Percentiles rank a stretch among this genome's conserved stretches.
Evolutionary conservation across 2,888 invertebrate species (phyloP).

Genomic region (Agrilus biguttatus): DNA sequence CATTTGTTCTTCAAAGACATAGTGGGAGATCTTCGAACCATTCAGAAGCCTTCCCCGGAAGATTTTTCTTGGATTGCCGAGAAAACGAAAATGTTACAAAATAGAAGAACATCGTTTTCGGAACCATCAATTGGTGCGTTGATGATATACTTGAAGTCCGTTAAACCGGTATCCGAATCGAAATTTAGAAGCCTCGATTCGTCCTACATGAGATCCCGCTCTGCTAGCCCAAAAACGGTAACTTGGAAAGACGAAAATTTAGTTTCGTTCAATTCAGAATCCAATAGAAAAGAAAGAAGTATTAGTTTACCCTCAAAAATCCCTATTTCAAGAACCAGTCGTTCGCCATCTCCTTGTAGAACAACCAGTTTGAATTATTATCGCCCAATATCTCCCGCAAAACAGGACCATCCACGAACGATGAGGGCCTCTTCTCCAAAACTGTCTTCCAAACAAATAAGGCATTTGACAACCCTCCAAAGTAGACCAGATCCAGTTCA

Average conservation of each 20-base stretch:
- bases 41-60: constrained; percentile 25
- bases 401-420: constrained; percentile 2
- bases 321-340: constrained; percentile 34
- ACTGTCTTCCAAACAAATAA: neutral
- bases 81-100: constrained; percentile 53
- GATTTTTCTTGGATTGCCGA: constrained; percentile 45
- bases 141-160: constrained; percentile 50
- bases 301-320: constrained; percentile 36
- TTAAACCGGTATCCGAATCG: constrained; percentile 57
- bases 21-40: constrained; percentile 35
- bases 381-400: constrained; percentile 8
- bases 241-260: constrained; percentile 37
- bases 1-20: constrained; percentile 51
- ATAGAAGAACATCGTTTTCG: constrained; percentile 11
- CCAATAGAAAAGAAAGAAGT: constrained; percentile 26
- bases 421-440: constrained; percentile 5
- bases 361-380: constrained; percentile 29
- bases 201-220: constrained; percentile 32
- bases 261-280: constrained; percentile 3
- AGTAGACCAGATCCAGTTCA: too few species aligned
- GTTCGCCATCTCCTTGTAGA: constrained; percentile 27
- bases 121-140: constrained; percentile 43
- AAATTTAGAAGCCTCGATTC: constrained; percentile 54
- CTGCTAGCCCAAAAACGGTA: constrained; percentile 43
- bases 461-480: too few species aligned